Evolutionary conservation across 2,888 invertebrate species (phyloP).

Genomic region (Mimumesa dahlbomi): DNA sequence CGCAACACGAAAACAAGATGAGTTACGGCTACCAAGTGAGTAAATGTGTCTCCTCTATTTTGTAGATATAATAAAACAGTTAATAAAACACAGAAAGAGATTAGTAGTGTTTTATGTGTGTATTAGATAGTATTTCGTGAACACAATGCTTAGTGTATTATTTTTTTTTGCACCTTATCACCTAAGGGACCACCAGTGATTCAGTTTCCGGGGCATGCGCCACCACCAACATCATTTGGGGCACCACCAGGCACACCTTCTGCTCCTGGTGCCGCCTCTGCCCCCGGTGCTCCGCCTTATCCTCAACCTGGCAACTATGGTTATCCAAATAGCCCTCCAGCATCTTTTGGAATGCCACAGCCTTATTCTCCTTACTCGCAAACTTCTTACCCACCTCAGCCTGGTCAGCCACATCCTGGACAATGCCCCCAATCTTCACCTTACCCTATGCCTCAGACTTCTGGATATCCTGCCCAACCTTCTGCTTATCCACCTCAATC

Average conservation of each 20-base stretch:
- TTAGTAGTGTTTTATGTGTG: too few relatives aligned
- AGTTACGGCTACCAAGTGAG: conserved; percentile 78
- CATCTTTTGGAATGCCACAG: conserved; percentile 75
- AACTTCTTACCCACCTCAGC: conserved; percentile 51
- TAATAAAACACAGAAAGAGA: too few relatives aligned
- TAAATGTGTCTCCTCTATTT: conserved; percentile 24
- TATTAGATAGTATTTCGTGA: not conserved
- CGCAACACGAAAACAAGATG: conserved; percentile 65
- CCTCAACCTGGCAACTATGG: conserved; percentile 53
- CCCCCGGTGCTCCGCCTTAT: conserved; percentile 66
- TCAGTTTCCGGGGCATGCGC: conserved; percentile 70
- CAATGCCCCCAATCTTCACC: conserved; percentile 37
- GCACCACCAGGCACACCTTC: conserved; percentile 76
- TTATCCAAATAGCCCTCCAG: conserved; percentile 64
- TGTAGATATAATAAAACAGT: not conserved
- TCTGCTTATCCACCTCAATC: conserved; percentile 38
- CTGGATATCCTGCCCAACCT: conserved; percentile 43
- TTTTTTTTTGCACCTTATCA: conserved; percentile 31
- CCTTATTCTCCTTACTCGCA: conserved; percentile 63
- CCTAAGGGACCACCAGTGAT: conserved; percentile 74
- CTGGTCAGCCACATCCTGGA: conserved; percentile 22
- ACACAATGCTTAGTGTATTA: not conserved
- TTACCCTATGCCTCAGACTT: conserved; percentile 27
- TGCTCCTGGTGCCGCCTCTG: conserved; percentile 71
- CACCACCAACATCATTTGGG: conserved; percentile 76